phyloP scores from a whole-genome alignment of 2,888 invertebrate species.

The Lepidocyrtinus sp. region DNA sequence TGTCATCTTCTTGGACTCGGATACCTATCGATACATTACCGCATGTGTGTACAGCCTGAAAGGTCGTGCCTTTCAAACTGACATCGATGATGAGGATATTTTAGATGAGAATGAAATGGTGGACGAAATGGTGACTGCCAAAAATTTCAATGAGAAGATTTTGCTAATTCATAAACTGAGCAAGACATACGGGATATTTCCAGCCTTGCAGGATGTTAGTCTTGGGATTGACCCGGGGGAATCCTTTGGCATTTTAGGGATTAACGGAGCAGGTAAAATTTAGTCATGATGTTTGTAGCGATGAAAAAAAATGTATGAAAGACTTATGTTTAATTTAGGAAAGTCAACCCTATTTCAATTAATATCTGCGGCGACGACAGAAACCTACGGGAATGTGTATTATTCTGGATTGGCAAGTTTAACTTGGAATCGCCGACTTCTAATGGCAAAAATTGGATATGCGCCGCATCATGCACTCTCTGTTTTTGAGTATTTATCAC shows the following conservation, averaged over 20 bases:
- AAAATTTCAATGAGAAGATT: constrained; percentile 11
- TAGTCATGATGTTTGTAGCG: no score
- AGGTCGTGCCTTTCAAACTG: constrained; percentile 33
- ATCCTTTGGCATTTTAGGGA: constrained; percentile 29
- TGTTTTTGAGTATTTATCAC: background rate
- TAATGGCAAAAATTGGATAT: constrained; percentile 33
- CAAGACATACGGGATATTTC: constrained; percentile 25
- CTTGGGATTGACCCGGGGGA: constrained; percentile 17
- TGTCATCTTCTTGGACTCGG: constrained; percentile 25
- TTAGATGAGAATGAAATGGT: constrained; percentile 25
- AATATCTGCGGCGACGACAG: background rate
- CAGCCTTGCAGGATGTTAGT: constrained; percentile 14
- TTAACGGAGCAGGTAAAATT: constrained; percentile 36
- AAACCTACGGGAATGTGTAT: constrained; percentile 32
- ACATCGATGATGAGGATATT: constrained; percentile 37
- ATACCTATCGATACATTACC: background rate
- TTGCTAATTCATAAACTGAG: constrained; percentile 24
- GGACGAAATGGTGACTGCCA: background rate
- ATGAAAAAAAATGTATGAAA: no score
- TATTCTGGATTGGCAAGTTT: constrained; percentile 20
- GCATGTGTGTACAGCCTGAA: constrained; percentile 4
- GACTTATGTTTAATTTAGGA: no score
- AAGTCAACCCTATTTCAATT: constrained; percentile 29
- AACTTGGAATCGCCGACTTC: background rate
- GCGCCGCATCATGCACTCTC: background rate